These are phyloP conservation scores for Tribolium madens DNA, from an alignment of 1,140 invertebrate species.

Conservation along the genomic window DNA sequence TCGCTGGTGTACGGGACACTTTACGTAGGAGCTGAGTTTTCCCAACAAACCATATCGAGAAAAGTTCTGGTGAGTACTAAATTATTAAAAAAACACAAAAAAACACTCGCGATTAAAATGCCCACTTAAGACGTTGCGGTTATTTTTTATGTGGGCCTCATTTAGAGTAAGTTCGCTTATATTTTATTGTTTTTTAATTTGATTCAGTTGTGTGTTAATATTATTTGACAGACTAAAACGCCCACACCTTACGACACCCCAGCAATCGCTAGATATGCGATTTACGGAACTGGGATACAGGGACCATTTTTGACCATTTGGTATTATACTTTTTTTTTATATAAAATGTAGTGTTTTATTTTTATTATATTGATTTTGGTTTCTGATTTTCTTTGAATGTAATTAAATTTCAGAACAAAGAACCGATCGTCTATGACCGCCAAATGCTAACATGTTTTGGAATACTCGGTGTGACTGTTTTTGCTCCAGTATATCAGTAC, in stretches of 20 bases:
- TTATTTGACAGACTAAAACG: slow-evolving; percentile 61
- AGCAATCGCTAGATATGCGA: slow-evolving; percentile 70
- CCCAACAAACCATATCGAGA: slow-evolving; percentile 79
- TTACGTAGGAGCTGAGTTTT: slow-evolving; percentile 75
- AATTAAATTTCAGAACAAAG: slow-evolving; percentile 13
- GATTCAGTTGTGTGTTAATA: not conserved
- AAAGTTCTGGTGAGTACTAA: slow-evolving; percentile 69
- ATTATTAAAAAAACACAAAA: not conserved
- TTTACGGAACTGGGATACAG: slow-evolving; percentile 73
- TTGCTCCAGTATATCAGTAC: slow-evolving; percentile 31
- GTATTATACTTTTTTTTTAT: slow-evolving; percentile 65
- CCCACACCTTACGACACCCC: slow-evolving; percentile 69
- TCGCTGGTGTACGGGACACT: slow-evolving; percentile 48
- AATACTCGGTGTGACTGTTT: slow-evolving; percentile 7
- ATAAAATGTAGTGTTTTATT: slow-evolving; percentile 23
- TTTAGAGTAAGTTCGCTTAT: not conserved
- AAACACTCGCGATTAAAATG: not conserved
- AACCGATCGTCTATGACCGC: slow-evolving; percentile 9
- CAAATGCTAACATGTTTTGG: slow-evolving; percentile 19
- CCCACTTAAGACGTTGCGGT: not conserved
- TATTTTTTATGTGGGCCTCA: not conserved
- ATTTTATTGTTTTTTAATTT: slow-evolving; percentile 11
- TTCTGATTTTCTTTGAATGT: not conserved
- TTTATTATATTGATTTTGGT: slow-evolving; percentile 29
- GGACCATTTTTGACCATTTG: slow-evolving; percentile 74